Evolutionary conservation across 2,888 invertebrate genomes (phyloP).

Genomic region (Nomada fucata): DNA sequence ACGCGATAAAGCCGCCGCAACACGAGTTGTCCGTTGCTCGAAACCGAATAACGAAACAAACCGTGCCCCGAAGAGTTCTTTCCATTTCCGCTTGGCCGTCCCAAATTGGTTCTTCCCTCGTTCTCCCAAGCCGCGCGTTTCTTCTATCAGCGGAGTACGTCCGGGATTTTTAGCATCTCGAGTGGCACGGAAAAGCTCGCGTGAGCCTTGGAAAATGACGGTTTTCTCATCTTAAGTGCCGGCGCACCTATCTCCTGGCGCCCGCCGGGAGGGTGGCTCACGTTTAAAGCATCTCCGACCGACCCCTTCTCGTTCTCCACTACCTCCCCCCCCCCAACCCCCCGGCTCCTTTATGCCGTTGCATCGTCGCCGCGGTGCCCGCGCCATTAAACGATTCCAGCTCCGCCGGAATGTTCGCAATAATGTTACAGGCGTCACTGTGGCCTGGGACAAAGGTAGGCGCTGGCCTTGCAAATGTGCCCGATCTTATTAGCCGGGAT

Average conservation of each 20-base stretch:
- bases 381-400: conserved; percentile 66
- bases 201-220: conserved; percentile 63
- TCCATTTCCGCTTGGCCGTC: conserved; percentile 28
- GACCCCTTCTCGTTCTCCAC: neutral
- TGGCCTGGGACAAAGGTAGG: conserved; percentile 61
- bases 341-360: neutral
- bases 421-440: conserved; percentile 63
- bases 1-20: neutral
- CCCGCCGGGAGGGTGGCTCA: conserved; percentile 44
- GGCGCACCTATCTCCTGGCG: conserved; percentile 56
- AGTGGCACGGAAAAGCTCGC: conserved; percentile 43
- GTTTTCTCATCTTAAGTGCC: conserved; percentile 69
- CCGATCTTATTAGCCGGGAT: conserved; percentile 68
- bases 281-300: conserved; percentile 45
- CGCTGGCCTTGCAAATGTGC: conserved; percentile 64
- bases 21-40: neutral
- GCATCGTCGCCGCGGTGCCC: conserved; percentile 10
- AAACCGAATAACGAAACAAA: neutral
- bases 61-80: neutral
- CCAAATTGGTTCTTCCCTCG: neutral
- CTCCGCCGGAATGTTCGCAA: conserved; percentile 57
- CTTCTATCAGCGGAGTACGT: conserved; percentile 43
- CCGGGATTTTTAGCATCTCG: conserved; percentile 56
- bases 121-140: neutral
- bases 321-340: too few species aligned